Percentiles rank a stretch among this genome's conserved stretches.
These are phyloP conservation scores for Gasterosteus aculeatus DNA, from an alignment of 2,113 vertebrate species.

Conservation along the genomic window DNA sequence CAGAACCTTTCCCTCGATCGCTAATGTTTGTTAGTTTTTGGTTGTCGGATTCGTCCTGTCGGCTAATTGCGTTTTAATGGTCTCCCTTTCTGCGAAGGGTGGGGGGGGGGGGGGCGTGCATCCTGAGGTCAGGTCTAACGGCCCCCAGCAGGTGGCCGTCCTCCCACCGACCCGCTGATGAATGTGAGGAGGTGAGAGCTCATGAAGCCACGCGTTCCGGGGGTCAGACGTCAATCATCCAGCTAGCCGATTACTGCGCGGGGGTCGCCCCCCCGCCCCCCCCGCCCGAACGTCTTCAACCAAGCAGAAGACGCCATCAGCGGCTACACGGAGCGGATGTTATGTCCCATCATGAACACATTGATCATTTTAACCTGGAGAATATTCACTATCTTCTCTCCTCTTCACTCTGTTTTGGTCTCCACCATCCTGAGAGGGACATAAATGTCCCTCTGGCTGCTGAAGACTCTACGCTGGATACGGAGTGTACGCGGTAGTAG, in stretches of 20 bases:
- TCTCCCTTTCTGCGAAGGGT: slow-evolving; percentile 81
- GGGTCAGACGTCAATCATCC: slow-evolving; percentile 34
- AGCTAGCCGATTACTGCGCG: neutral
- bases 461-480: neutral
- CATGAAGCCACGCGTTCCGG: slow-evolving; percentile 16
- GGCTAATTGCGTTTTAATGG: slow-evolving; percentile 87
- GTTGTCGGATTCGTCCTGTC: neutral
- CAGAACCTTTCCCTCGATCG: slow-evolving; percentile 30
- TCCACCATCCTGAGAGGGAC: neutral
- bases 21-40: neutral
- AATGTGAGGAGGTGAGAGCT: slow-evolving; percentile 53
- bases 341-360: too few relatives aligned
- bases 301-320: too few relatives aligned
- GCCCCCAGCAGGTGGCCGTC: slow-evolving; percentile 76
- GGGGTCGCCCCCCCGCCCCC: neutral
- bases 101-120: slow-evolving; percentile 74
- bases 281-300: too few relatives aligned
- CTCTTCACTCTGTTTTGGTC: neutral
- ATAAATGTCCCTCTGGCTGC: neutral
- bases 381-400: neutral
- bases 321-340: too few relatives aligned
- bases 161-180: slow-evolving; percentile 59
- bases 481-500: neutral
- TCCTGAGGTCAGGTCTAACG: slow-evolving; percentile 69
- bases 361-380: too few relatives aligned